These are phyloP conservation scores for Phalacrocorax aristotelis DNA, from an alignment of 2,113 vertebrate species.

Conservation along the genomic window DNA sequence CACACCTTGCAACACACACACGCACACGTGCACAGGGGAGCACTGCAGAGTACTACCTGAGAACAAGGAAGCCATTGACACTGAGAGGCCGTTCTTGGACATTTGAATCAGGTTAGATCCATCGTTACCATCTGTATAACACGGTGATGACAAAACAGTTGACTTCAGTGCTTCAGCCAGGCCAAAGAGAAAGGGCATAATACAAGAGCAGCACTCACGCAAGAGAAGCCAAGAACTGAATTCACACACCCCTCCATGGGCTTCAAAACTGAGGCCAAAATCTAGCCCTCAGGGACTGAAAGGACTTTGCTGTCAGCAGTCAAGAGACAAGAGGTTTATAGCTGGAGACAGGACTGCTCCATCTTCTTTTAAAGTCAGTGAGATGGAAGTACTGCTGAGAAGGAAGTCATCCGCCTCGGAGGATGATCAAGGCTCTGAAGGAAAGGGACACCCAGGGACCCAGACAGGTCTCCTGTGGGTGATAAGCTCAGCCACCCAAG, in stretches of 20 bases:
- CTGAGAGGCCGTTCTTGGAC: conserved; percentile 88
- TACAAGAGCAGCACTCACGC: neutral
- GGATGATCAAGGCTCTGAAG: neutral
- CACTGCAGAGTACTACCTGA: conserved; percentile 83
- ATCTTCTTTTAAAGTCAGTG: neutral
- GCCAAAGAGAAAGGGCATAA: conserved; percentile 31
- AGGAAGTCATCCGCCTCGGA: neutral
- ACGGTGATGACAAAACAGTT: conserved; percentile 72
- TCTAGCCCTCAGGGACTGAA: neutral
- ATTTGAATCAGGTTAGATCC: conserved; percentile 91
- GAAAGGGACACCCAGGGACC: neutral
- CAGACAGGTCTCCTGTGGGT: neutral
- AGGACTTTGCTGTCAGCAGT: neutral
- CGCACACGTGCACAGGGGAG: neutral
- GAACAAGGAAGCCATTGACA: conserved; percentile 92
- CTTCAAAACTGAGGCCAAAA: neutral
- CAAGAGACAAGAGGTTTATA: neutral
- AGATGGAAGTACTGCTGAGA: neutral
- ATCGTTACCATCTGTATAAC: conserved; percentile 91
- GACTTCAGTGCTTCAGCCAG: conserved; percentile 61
- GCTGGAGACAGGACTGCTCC: neutral
- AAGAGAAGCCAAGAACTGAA: neutral
- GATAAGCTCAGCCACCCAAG: neutral
- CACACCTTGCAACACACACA: conserved; percentile 16
- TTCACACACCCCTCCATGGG: neutral